Percentiles rank a stretch among this genome's conserved stretches.
Evolutionary conservation across 2,113 vertebrate genomes (phyloP).

Genomic region (Podocnemis expansa): DNA sequence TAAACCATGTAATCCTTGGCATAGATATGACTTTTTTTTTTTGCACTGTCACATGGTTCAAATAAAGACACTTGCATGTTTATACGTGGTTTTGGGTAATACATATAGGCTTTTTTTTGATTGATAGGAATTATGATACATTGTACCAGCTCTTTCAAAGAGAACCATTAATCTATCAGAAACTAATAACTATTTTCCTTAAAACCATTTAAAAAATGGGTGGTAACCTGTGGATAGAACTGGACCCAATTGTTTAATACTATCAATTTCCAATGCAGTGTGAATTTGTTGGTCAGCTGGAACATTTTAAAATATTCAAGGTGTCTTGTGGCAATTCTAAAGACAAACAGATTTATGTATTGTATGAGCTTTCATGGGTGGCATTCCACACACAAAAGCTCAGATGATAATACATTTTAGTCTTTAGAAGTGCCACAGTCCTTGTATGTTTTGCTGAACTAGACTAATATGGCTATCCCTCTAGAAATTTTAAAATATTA

Average conservation of each 20-base stretch:
- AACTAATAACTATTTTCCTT: background rate
- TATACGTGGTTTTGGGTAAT: background rate
- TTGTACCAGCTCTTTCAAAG: background rate
- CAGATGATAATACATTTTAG: no score
- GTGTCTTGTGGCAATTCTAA: no score
- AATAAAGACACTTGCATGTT: background rate
- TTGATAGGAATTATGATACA: background rate
- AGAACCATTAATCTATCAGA: background rate
- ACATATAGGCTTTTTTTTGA: background rate
- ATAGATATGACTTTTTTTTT: background rate
- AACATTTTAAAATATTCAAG: background rate
- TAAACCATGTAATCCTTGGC: background rate
- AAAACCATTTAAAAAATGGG: background rate
- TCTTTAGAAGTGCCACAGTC: no score
- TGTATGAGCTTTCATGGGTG: no score
- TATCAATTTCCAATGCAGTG: background rate
- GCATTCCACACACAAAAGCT: no score
- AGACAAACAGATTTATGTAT: no score
- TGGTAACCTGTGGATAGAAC: background rate
- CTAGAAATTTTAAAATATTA: background rate
- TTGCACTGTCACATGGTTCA: background rate
- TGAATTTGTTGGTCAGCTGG: background rate
- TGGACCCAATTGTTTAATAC: background rate
- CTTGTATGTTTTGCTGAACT: no score
- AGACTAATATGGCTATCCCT: no score